Conservation (phyloP, 1,140 invertebrate genomes). For the Leptinotarsa defecta region DNA sequence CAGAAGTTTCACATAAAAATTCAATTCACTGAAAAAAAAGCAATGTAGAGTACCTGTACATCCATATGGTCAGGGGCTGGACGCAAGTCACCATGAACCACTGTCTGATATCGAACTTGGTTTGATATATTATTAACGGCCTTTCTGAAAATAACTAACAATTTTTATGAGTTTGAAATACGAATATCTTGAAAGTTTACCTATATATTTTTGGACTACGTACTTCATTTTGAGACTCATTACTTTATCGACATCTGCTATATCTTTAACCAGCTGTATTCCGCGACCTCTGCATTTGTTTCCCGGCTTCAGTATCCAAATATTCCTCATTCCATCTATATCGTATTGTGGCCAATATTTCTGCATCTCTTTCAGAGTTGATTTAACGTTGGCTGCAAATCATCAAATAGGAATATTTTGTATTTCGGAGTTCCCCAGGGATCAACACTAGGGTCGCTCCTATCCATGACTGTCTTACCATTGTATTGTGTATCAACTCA, state of each 20-base stretch:
- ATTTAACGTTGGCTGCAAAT: constrained; percentile 51
- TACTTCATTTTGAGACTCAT: constrained; percentile 69
- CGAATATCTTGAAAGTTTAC: constrained; percentile 58
- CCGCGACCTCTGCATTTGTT: constrained; percentile 90
- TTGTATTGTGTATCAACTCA: not conserved
- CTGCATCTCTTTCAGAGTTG: constrained; percentile 60
- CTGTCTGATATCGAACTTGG: constrained; percentile 92
- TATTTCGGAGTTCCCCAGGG: too few species aligned
- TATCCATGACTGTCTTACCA: too few species aligned
- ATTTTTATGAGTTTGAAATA: constrained; percentile 34
- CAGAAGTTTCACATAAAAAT: too few species aligned
- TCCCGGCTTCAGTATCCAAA: constrained; percentile 96
- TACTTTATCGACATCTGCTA: constrained; percentile 82
- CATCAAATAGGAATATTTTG: too few species aligned
- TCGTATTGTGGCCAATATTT: constrained; percentile 80
- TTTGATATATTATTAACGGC: constrained; percentile 84
- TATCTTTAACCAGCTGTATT: constrained; percentile 83
- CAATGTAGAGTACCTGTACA: constrained; percentile 71
- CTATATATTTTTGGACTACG: constrained; percentile 95
- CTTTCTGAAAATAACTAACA: constrained; percentile 66
- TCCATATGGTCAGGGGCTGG: constrained; percentile 90
- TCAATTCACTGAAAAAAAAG: too few species aligned
- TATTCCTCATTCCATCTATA: constrained; percentile 82
- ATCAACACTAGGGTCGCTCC: too few species aligned
- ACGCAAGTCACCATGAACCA: constrained; percentile 92